Evolutionary conservation across 2,113 vertebrate genomes (phyloP), one percentile per base, ranked within the genome.

Genomic region (Vulpes ferrilata): DNA sequence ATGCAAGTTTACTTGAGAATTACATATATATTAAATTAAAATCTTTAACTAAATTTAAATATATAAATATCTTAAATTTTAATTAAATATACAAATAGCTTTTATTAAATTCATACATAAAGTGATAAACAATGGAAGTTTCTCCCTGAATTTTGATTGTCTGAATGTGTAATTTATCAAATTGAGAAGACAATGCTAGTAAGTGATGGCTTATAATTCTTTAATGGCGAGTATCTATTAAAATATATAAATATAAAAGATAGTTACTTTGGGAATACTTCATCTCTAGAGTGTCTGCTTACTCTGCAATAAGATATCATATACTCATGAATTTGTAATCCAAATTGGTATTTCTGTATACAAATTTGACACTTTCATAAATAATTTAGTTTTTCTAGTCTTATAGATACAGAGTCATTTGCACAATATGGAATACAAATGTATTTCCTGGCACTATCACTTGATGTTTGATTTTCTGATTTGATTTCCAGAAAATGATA

Each of bases 261-360:
- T 30, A 78, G 35, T 78, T 89, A 87, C 22, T 67, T 84, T 92
- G 35, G 48, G 32, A 93, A 86, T 74, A 85, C 17, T 93, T 94
- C 94, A 95, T 97, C 82, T 16, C 43, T 81, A n/a, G 6, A 81
- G 22, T 91, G 38, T 90, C 30, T 96, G 78, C 82, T 94, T 93
- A 90, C 53, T 90, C 23, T 90, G 73, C 80, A 95, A 51, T 80
- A 94, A 79, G 32, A 90, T 80, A 65, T 64, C 17, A 67, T 67
- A 80, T 13, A 27, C 59, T 96, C 84, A 96, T 97, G 88, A 95
- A 97, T 97, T 97, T 97, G 51, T 94, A 97, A 97, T 96, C 27
- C 1, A 96, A 88, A 95, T 69, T 95, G 88, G 11, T 71, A 93
- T 94, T 82, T 93, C 59, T 32, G 11, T 90, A 65, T 76, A 96